Base-by-base conservation (phyloP, 2,797 vertebrate species). In the Pygocentrus nattereri region DNA sequence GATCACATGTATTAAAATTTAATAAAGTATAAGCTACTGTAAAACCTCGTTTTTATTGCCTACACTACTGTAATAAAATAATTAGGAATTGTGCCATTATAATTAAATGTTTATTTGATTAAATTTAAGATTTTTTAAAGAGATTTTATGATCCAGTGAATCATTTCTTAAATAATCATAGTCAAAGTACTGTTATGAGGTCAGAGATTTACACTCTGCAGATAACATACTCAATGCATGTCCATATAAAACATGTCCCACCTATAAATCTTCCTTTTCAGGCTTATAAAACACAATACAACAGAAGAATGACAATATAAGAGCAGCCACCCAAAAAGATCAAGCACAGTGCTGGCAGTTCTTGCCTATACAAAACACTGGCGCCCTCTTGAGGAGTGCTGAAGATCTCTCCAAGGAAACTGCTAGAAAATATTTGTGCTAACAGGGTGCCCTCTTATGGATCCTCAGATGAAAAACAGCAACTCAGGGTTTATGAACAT, bases 351-450 rank as follows among this genome's bases (percentile, higher is more conserved):
- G 31, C 19, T 34, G n/a, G n/a, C 21, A 23, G 44, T 11, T 25
- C 70, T 31, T 27, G n/a, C 0, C 41, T 68, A 4, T 23, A 15
- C 67, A 61, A 4, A 75, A 75, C 62, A 27, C 15, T 61, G 72
- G 62, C 19, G 52, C 79, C 72, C 27, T 69, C 79, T 68, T 23
- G 38, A 69, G 79, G 79, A 34, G 10, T 64, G 34, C 52, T 31
- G 21, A 58, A 18, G 59, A 18, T 1, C 25, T 62, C 4, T 44
- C 41, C 23, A n/a, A 30, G 4, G 3, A 18, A 56, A 6, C 8
- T 34, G 34, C 3, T 34, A 2, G 34, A 2, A 34, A 34, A 2
- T 12, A 44, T 44, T 44, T 44, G 41, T 44, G 41, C 41, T 1
- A 6, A 31, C 34, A 74, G 15, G 8, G 38, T 3, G 49, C 61